phyloP scores from a whole-genome alignment of 2,113 vertebrate species.

The Eira barbara region DNA sequence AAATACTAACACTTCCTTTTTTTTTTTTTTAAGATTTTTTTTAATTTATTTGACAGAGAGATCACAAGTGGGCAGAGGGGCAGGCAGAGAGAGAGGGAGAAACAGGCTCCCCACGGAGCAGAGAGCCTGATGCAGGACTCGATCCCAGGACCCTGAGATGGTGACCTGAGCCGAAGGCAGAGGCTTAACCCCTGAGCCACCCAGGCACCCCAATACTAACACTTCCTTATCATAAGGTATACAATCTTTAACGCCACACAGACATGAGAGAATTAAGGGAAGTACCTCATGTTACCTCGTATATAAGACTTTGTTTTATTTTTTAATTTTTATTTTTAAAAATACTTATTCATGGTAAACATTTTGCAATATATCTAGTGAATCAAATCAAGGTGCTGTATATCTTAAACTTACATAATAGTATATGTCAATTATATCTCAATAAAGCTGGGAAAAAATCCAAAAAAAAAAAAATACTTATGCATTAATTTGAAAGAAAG shows the following conservation, averaged over 20 bases:
- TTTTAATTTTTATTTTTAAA: not conserved
- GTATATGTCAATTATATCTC: not conserved
- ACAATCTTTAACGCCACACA: not conserved
- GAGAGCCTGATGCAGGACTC: no score
- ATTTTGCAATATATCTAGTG: not conserved
- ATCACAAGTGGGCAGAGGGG: no score
- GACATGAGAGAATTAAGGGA: not conserved
- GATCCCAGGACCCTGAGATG: no score
- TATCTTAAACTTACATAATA: not conserved
- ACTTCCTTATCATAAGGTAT: not conserved
- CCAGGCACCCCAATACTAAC: not conserved
- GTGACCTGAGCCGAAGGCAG: no score
- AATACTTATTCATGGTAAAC: not conserved
- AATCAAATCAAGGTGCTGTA: not conserved
- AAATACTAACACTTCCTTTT: not conserved
- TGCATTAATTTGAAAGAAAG: not conserved
- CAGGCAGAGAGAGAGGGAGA: no score
- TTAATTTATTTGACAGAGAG: no score
- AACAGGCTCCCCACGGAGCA: no score
- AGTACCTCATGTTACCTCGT: not conserved
- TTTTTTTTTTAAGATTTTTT: no score
- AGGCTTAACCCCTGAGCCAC: no score
- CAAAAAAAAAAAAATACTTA: not conserved
- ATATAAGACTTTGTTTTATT: not conserved
- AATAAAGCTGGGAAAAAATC: not conserved